Evolutionary conservation across 2,113 vertebrate species (phyloP).

Genomic region (Illadopsis cleaveri): DNA sequence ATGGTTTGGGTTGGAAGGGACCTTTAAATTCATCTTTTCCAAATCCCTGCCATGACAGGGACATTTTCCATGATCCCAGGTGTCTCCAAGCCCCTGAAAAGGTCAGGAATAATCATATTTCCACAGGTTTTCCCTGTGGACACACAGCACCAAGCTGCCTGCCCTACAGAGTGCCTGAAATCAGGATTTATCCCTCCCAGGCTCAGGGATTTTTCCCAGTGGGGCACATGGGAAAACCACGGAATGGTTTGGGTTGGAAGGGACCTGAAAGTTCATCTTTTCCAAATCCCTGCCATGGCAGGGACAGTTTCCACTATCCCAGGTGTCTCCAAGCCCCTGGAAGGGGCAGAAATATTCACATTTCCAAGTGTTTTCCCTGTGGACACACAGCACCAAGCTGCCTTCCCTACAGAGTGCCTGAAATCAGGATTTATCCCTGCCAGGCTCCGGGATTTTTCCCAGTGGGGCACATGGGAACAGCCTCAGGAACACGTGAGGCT

Average conservation of each 20-base stretch:
- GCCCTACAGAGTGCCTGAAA: accelerated
- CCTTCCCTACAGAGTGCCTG: accelerated
- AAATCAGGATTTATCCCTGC: not conserved
- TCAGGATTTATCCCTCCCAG: no score
- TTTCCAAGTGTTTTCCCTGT: not conserved
- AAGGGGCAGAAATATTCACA: not conserved
- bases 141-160: not conserved
- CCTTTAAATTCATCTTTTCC: not conserved
- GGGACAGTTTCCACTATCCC: not conserved
- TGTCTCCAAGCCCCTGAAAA: not conserved
- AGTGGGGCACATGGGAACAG: not conserved
- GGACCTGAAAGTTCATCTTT: not conserved
- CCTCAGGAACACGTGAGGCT: not conserved
- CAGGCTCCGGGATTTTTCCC: not conserved
- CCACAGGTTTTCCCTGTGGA: no score
- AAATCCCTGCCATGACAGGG: not conserved
- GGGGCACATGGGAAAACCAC: no score
- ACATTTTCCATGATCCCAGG: not conserved
- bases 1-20: not conserved
- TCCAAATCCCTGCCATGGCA: not conserved
- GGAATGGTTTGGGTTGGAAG: not conserved
- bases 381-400: not conserved
- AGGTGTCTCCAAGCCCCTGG: not conserved
- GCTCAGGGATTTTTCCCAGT: no score
- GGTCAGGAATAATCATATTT: not conserved